Conservation (phyloP, 2,797 vertebrate genomes). For the Acrossocheilus fasciatus region DNA sequence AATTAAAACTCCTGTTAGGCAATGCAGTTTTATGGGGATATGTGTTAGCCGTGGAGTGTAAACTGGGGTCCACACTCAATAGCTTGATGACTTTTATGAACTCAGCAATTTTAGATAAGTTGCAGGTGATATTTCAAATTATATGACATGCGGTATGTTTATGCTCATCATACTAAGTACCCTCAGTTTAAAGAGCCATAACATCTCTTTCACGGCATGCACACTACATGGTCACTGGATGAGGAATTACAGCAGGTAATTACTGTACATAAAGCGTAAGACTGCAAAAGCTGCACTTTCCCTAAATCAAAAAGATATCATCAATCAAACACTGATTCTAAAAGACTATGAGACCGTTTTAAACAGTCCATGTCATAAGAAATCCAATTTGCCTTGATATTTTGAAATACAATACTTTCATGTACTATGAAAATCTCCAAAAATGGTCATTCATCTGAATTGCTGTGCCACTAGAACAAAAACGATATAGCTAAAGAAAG, state of each 20-base stretch:
- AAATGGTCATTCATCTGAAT: background rate
- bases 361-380: background rate
- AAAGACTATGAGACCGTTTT: background rate
- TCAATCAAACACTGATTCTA: background rate
- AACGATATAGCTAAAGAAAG: too few species aligned
- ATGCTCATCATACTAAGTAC: conserved; percentile 28
- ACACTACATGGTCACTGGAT: background rate
- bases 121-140: conserved; percentile 27
- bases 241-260: background rate
- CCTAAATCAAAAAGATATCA: background rate
- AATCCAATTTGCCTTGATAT: background rate
- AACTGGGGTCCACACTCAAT: background rate
- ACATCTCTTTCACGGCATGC: background rate
- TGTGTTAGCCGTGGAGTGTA: conserved; percentile 10
- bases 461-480: background rate
- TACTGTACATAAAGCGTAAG: background rate
- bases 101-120: conserved; percentile 8
- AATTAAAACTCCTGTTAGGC: conserved; percentile 8
- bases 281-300: conserved; percentile 8
- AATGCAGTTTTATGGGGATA: conserved; percentile 21
- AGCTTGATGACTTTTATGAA: background rate
- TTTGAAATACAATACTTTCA: background rate
- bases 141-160: conserved; percentile 16
- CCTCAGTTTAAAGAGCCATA: conserved; percentile 6
- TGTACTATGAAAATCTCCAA: background rate